Conservation (phyloP, 2,888 invertebrate genomes). For the Baronia brevicornis region DNA sequence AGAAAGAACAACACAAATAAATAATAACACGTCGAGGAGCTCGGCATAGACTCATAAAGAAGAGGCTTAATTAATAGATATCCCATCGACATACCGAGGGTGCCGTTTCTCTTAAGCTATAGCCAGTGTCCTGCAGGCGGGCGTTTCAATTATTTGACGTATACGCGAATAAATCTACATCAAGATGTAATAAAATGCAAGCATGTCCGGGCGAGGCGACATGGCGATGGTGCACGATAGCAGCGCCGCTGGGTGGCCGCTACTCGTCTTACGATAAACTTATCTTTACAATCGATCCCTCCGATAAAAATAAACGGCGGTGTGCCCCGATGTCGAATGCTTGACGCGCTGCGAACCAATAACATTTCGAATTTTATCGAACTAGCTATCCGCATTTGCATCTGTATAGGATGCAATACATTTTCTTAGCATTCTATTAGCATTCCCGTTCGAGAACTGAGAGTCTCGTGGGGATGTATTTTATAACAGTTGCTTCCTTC, state of each 20-base stretch:
- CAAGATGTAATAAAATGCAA: conserved; percentile 70
- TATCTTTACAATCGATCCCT: conserved; percentile 73
- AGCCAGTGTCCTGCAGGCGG: conserved; percentile 23
- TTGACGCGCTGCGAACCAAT: conserved; percentile 64
- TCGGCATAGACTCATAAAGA: conserved; percentile 5
- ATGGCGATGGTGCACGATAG: conserved; percentile 21
- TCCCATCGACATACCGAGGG: conserved; percentile 36
- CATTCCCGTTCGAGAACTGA: conserved; percentile 42
- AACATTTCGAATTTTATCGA: conserved; percentile 65
- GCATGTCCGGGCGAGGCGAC: conserved; percentile 35
- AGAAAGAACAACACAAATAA: no score
- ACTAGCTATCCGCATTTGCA: conserved; percentile 61
- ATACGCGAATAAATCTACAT: conserved; percentile 67
- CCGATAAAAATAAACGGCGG: conserved; percentile 65
- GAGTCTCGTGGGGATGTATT: conserved; percentile 17
- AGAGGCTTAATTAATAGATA: conserved; percentile 27
- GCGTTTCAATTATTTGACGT: conserved; percentile 63
- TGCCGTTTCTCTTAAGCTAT: conserved; percentile 24
- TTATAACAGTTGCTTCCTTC: no score
- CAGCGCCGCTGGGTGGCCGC: conserved; percentile 61
- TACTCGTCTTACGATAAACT: conserved; percentile 73
- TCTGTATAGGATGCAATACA: conserved; percentile 61
- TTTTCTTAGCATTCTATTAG: conserved; percentile 60
- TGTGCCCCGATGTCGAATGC: conserved; percentile 53
- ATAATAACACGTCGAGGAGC: neutral